A percentile compares a stretch with the other conserved stretches of the same genome.
phyloP scores from a whole-genome alignment of 2,888 invertebrate species.

The Eugnorisma glareosa region DNA sequence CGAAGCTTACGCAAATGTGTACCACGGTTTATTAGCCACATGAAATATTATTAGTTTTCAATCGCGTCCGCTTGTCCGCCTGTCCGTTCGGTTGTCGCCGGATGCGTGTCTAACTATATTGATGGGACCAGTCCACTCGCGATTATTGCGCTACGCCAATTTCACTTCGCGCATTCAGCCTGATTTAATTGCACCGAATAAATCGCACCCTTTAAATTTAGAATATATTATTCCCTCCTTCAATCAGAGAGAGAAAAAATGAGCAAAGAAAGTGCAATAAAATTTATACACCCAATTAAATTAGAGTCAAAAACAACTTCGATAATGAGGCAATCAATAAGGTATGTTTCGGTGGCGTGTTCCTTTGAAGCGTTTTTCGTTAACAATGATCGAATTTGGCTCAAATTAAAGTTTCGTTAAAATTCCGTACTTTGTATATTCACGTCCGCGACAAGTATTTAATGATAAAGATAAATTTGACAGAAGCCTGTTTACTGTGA shows the following conservation, averaged over 20 bases:
- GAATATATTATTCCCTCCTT: slow-evolving; percentile 33
- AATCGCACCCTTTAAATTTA: slow-evolving; percentile 74
- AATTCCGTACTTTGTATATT: slow-evolving; percentile 77
- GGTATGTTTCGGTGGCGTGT: slow-evolving; percentile 72
- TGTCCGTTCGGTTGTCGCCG: slow-evolving; percentile 82
- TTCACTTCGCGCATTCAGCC: slow-evolving; percentile 74
- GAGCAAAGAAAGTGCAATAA: slow-evolving; percentile 75
- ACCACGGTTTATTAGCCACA: slow-evolving; percentile 75
- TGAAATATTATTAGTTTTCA: slow-evolving; percentile 84
- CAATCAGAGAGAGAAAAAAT: slow-evolving; percentile 48
- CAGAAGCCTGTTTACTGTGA: slow-evolving; percentile 74
- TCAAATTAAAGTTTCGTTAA: slow-evolving; percentile 86
- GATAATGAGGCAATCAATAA: slow-evolving; percentile 84
- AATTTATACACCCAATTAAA: slow-evolving; percentile 85
- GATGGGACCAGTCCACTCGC: slow-evolving; percentile 80
- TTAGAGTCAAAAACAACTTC: slow-evolving; percentile 77
- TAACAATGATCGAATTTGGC: slow-evolving; percentile 78
- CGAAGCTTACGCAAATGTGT: slow-evolving; percentile 79
- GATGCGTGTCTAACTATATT: slow-evolving; percentile 85
- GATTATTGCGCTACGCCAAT: slow-evolving; percentile 78
- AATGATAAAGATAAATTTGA: slow-evolving; percentile 85
- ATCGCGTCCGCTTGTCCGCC: slow-evolving; percentile 81
- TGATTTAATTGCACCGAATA: slow-evolving; percentile 79
- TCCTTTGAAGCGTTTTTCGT: slow-evolving; percentile 71
- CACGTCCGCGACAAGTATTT: slow-evolving; percentile 75